A percentile compares a stretch with the other conserved stretches of the same genome.
Evolutionary conservation across 1,140 invertebrate species (phyloP).

Genomic region (Eupristina koningsbergeri): DNA sequence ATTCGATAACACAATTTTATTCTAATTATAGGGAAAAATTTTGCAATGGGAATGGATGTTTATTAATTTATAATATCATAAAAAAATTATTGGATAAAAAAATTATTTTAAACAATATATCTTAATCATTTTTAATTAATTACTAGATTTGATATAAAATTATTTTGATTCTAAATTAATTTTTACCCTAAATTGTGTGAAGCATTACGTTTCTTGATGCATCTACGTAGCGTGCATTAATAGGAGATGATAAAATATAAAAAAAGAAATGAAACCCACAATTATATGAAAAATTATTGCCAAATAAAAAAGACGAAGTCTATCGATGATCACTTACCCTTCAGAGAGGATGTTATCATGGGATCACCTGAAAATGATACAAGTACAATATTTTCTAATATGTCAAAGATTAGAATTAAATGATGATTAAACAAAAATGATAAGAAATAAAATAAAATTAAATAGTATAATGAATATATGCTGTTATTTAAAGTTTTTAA

Average conservation of each 20-base stretch:
- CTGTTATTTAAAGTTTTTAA: slow-evolving; percentile 1
- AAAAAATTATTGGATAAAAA: not conserved
- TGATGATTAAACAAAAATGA: slow-evolving; percentile 35
- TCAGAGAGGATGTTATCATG: slow-evolving; percentile 74
- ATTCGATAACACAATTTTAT: not conserved
- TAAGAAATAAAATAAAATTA: slow-evolving; percentile 28
- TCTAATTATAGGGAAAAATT: not conserved
- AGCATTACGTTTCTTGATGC: slow-evolving; percentile 33
- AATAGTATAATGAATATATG: slow-evolving; percentile 23
- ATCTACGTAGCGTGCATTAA: slow-evolving; percentile 53
- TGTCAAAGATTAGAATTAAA: slow-evolving; percentile 43
- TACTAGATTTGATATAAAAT: not conserved
- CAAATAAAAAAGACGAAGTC: slow-evolving; percentile 54
- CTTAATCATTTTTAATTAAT: not conserved
- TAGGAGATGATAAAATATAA: slow-evolving; percentile 6
- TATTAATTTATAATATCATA: not conserved
- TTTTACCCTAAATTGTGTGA: not conserved
- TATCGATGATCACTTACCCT: slow-evolving; percentile 71
- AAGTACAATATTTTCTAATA: slow-evolving; percentile 67
- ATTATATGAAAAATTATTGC: slow-evolving; percentile 42
- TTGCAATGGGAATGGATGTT: not conserved
- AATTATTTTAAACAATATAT: not conserved
- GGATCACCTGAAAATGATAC: slow-evolving; percentile 73
- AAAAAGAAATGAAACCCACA: not conserved
- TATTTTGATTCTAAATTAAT: too few species aligned